Evolutionary conservation across 2,797 vertebrate species (phyloP).

Genomic region (Amniataba percoides): DNA sequence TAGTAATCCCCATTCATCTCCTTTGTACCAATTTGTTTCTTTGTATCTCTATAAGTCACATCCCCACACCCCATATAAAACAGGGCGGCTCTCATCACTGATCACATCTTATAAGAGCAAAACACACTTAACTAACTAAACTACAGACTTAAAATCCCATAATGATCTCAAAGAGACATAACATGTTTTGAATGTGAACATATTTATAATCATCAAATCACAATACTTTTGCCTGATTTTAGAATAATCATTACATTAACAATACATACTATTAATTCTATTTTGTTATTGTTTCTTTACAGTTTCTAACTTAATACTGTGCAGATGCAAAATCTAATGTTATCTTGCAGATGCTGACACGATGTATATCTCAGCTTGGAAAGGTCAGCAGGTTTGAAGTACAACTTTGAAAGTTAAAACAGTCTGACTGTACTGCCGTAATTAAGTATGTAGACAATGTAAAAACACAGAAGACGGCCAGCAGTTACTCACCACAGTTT

Average conservation of each 20-base stretch:
- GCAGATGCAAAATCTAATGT: neutral
- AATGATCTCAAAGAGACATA: no score
- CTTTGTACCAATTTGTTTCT: no score
- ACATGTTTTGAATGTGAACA: neutral
- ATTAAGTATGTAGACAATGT: neutral
- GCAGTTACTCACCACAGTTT: slow-evolving; percentile 79
- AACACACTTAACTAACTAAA: no score
- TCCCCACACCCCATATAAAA: neutral
- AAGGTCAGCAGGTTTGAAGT: neutral
- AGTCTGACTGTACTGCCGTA: neutral
- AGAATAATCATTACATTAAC: no score
- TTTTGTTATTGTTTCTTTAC: no score
- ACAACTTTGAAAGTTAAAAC: neutral
- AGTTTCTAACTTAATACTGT: no score
- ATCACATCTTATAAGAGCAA: neutral
- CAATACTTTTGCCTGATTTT: no score
- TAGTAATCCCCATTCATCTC: neutral
- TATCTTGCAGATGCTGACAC: neutral
- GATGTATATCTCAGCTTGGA: neutral
- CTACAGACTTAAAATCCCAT: no score
- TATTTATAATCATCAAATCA: neutral
- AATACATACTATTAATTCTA: no score
- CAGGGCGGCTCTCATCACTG: neutral
- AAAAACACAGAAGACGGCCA: neutral
- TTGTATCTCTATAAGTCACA: neutral